Percentiles rank a stretch among this genome's conserved stretches.
Evolutionary conservation across 2,113 vertebrate species (phyloP).

Genomic region (Alosa alosa): DNA sequence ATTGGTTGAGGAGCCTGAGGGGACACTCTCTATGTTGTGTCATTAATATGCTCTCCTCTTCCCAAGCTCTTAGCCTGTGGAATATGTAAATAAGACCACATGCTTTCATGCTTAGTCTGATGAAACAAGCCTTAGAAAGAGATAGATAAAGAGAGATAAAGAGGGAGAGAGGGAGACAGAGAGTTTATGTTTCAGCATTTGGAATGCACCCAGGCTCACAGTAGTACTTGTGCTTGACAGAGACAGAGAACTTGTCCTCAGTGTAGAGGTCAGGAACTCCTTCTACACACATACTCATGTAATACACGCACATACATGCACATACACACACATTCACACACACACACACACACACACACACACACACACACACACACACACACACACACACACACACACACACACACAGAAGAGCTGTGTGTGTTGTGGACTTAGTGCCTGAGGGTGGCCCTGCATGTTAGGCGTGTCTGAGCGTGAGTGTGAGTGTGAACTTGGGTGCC

Average conservation of each 20-base stretch:
- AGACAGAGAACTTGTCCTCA: slow-evolving; percentile 10
- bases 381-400: too few species aligned
- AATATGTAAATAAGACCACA: slow-evolving; percentile 11
- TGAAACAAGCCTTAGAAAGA: neutral
- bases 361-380: neutral
- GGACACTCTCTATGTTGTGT: neutral
- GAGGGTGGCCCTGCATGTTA: neutral
- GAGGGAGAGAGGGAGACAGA: neutral
- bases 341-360: neutral
- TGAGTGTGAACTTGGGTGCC: neutral
- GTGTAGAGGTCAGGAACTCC: neutral
- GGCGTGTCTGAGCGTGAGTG: neutral
- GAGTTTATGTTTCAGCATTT: neutral
- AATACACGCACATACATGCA: neutral
- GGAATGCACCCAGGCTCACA: neutral
- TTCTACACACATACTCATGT: neutral
- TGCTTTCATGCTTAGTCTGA: neutral
- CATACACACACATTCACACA: neutral
- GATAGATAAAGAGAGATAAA: neutral
- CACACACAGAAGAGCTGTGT: neutral
- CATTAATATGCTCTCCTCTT: neutral
- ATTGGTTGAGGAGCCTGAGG: neutral
- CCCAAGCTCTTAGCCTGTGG: neutral
- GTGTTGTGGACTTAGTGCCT: neutral
- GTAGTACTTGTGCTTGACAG: neutral